Evolutionary conservation across 2,888 invertebrate species (phyloP), one percentile per base, ranked within the genome.

Genomic region (Hypomecis atomaria): DNA sequence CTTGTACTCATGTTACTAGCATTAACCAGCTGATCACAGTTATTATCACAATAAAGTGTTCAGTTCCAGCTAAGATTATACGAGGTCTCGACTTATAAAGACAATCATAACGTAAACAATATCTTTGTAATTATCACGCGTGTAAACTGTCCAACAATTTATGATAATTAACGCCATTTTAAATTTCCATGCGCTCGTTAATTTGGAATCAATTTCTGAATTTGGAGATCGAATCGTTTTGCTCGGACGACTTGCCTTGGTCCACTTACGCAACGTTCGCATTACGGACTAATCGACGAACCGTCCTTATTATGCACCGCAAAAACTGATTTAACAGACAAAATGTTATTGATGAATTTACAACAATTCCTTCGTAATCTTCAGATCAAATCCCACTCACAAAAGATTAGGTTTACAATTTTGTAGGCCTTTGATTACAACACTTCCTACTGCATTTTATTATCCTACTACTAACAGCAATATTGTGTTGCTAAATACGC

Each of bases 211-310:
- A 64, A 73, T 77, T 72, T 76, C 73, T 68, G 71, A 75, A 78
- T 81, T 81, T 78, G 73, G 76, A 80, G 78, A 82, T 76, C 71
- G 73, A 77, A 80, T 76, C 75, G 78, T 77, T 79, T 75, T 76
- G 81, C 78, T 82, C 72, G 73, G 76, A 77, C 73, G 80, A 82
- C 72, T 82, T 67, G 71, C 89, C 89, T 89, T 89, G 89, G 83
- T 81, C 88, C 81, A 89, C 78, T 88, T 88, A 83, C 78, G 78
- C 76, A 83, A 82, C 74, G 71, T 69, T 71, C 74, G 75, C 75
- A 76, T 77, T 76, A 65, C 69, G 62, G 73, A 74, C 73, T 67
- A 72, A 75, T 72, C 72, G 75, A 74, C 67, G 53, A 53, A 57
- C 65, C 60, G 69, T 71, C 67, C 67, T 72, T 72, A 66, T 65